Evolutionary conservation across 2,113 vertebrate species (phyloP).

Genomic region (Dromaius novaehollandiae): DNA sequence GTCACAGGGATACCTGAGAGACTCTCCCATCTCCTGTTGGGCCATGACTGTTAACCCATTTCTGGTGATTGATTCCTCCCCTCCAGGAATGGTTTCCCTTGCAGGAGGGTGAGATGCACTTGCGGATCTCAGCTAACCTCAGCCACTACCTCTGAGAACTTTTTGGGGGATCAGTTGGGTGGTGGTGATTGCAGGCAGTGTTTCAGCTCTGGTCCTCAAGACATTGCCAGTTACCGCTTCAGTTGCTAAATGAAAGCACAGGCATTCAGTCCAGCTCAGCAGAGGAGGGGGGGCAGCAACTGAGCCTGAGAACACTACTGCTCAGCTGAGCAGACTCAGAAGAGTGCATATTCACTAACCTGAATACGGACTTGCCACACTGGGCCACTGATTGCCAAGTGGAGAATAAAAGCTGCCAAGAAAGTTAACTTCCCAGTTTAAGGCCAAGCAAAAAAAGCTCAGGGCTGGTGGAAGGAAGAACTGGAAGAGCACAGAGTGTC

Average conservation of each 20-base stretch:
- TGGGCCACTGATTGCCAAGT: slow-evolving; percentile 33
- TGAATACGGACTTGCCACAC: neutral
- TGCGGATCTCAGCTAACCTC: neutral
- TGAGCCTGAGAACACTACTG: neutral
- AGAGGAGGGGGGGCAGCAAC: neutral
- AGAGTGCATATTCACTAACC: neutral
- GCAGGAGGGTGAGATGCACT: neutral
- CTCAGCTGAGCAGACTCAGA: accelerated
- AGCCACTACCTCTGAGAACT: neutral
- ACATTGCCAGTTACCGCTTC: neutral
- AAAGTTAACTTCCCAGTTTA: neutral
- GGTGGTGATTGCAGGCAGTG: neutral
- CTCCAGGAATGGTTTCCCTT: neutral
- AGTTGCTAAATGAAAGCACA: neutral
- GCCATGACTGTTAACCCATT: accelerated
- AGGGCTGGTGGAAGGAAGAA: neutral
- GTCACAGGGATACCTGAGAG: neutral
- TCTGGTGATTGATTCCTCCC: neutral
- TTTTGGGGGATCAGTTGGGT: neutral
- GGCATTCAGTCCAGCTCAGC: neutral
- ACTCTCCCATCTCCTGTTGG: neutral
- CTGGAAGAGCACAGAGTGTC: neutral
- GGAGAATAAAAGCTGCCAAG: neutral
- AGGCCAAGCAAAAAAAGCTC: neutral
- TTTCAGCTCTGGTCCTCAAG: neutral